Percentiles rank a stretch among this genome's conserved stretches.
Conservation (phyloP, 1,140 invertebrate genomes). For the Atta colombica region DNA sequence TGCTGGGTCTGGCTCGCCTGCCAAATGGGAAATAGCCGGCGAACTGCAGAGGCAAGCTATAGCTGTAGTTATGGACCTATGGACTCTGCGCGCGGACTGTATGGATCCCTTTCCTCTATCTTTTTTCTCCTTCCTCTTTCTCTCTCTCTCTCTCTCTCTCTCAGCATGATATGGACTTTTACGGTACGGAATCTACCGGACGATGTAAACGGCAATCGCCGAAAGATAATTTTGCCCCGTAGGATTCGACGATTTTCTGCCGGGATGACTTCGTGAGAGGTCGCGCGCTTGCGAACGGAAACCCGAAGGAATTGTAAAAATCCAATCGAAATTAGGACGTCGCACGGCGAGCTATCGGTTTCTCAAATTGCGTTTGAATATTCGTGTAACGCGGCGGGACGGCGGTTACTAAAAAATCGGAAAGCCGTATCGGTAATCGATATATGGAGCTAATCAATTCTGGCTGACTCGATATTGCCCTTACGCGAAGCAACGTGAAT, state of each 20-base stretch:
- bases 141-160: background rate
- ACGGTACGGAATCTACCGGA: slow-evolving; percentile 58
- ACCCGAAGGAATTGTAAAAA: slow-evolving; percentile 56
- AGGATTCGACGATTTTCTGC: slow-evolving; percentile 65
- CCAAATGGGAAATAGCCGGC: slow-evolving; percentile 83
- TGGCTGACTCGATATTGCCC: slow-evolving; percentile 48
- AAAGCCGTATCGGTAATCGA: slow-evolving; percentile 59
- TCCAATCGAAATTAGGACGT: slow-evolving; percentile 58
- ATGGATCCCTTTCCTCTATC: slow-evolving; percentile 51
- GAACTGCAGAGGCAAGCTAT: slow-evolving; percentile 79
- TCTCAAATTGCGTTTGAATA: slow-evolving; percentile 60
- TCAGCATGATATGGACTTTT: slow-evolving; percentile 62
- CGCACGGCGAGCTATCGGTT: slow-evolving; percentile 43
- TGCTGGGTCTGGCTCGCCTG: slow-evolving; percentile 83
- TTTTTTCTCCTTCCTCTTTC: slow-evolving; percentile 46
- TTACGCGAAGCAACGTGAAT: slow-evolving; percentile 31
- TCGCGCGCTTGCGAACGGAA: slow-evolving; percentile 27
- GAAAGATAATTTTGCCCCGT: slow-evolving; percentile 75
- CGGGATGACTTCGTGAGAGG: slow-evolving; percentile 45
- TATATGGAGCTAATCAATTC: slow-evolving; percentile 54
- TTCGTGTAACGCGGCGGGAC: slow-evolving; percentile 51
- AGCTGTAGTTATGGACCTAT: slow-evolving; percentile 73
- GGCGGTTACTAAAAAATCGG: slow-evolving; percentile 55
- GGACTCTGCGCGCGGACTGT: slow-evolving; percentile 68
- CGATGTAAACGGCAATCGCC: slow-evolving; percentile 76